phyloP scores from a whole-genome alignment of 2,113 vertebrate genomes.

The Syrrhaptes paradoxus region DNA sequence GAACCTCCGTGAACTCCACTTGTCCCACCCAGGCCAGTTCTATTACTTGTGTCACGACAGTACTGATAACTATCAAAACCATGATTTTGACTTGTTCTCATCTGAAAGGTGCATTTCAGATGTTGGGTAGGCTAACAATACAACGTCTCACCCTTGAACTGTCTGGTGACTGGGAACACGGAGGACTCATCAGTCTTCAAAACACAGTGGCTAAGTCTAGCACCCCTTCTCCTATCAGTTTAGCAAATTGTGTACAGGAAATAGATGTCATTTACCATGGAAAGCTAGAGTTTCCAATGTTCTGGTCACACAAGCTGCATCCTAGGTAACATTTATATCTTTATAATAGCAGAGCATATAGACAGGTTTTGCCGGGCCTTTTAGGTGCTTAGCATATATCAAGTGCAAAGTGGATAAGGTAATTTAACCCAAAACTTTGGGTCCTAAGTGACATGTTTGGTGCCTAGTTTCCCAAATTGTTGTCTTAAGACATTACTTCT shows the following conservation, averaged over 20 bases:
- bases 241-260: background rate
- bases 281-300: background rate
- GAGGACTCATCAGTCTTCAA: background rate
- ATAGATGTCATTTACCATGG: background rate
- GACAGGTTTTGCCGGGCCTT: background rate
- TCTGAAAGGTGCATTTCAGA: background rate
- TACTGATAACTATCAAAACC: background rate
- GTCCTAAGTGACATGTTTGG: background rate
- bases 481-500: background rate
- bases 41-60: too few relatives aligned
- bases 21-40: too few relatives aligned
- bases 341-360: background rate
- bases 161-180: background rate
- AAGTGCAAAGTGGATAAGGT: background rate
- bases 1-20: too few relatives aligned
- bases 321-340: background rate
- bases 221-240: background rate
- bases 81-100: background rate
- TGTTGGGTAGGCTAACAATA: background rate
- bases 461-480: background rate
- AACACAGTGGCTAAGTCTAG: background rate
- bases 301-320: background rate
- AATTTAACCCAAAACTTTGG: background rate
- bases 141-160: accelerated
- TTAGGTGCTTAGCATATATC: background rate